A percentile compares a stretch with the other conserved stretches of the same genome.
phyloP scores from a whole-genome alignment of 2,113 vertebrate species.

The Amia ocellicauda region DNA sequence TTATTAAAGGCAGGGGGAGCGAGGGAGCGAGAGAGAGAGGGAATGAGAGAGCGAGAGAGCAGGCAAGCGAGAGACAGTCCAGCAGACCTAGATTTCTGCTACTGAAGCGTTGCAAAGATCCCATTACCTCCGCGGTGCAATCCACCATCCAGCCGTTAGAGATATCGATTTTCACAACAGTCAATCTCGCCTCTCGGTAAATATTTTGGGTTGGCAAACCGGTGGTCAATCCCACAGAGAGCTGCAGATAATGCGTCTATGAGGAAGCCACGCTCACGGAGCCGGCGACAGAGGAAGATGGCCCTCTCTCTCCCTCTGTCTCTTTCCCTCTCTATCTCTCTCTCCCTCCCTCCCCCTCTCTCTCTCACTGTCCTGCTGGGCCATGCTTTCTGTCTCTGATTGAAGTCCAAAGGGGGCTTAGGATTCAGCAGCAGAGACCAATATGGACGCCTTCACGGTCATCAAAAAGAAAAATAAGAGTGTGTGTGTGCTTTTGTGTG shows the following conservation, averaged over 20 bases:
- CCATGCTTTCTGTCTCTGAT: no score
- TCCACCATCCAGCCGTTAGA: conserved; percentile 53
- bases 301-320: no score
- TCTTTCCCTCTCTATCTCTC: not conserved
- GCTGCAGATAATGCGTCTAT: conserved; percentile 19
- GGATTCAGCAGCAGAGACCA: no score
- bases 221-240: conserved; percentile 42
- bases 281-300: no score
- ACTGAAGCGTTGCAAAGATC: conserved; percentile 59
- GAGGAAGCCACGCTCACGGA: no score
- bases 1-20: conserved; percentile 48
- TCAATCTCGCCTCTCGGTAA: conserved; percentile 62
- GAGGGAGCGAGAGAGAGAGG: conserved; percentile 35
- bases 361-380: no score
- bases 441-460: no score
- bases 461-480: no score
- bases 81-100: conserved; percentile 42
- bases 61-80: conserved; percentile 17
- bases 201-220: conserved; percentile 55
- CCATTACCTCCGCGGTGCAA: conserved; percentile 58
- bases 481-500: no score
- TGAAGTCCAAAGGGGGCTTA: no score
- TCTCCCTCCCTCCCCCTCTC: not conserved
- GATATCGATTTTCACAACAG: conserved; percentile 68
- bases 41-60: no score